A percentile compares a stretch with the other conserved stretches of the same genome.
Evolutionary conservation across 2,797 vertebrate species (phyloP).

Genomic region (Leuciscus waleckii): DNA sequence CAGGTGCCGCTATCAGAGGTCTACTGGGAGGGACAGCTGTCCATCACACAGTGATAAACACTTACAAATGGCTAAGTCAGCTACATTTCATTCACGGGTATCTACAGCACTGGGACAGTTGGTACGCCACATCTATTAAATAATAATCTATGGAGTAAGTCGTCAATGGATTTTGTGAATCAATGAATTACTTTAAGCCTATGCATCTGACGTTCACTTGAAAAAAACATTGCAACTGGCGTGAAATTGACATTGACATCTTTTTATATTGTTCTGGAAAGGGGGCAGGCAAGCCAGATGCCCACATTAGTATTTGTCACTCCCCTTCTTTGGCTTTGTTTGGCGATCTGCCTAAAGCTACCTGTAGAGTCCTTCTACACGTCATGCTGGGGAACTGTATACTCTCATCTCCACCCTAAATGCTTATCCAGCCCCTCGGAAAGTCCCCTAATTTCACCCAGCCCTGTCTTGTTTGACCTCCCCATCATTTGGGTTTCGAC

Average conservation of each 20-base stretch:
- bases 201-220: not conserved
- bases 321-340: conserved; percentile 58
- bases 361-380: conserved; percentile 61
- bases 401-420: conserved; percentile 62
- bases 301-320: conserved; percentile 56
- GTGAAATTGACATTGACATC: not conserved
- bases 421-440: conserved; percentile 70
- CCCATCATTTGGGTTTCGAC: conserved; percentile 69
- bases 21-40: conserved; percentile 73
- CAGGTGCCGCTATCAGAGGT: conserved; percentile 65
- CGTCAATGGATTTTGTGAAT: not conserved
- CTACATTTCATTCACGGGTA: conserved; percentile 9
- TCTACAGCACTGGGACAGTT: not conserved
- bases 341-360: conserved; percentile 52
- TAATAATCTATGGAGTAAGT: not conserved
- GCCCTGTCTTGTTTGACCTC: conserved; percentile 62
- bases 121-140: not conserved
- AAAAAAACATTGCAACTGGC: not conserved
- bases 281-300: conserved; percentile 61
- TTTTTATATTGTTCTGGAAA: not conserved
- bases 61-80: conserved; percentile 8
- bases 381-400: conserved; percentile 44
- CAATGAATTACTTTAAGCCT: not conserved
- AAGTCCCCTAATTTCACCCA: conserved; percentile 72
- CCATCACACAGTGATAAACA: conserved; percentile 59